Evolutionary conservation across 2,797 vertebrate species (phyloP).

Genomic region (Ficedula albicollis): DNA sequence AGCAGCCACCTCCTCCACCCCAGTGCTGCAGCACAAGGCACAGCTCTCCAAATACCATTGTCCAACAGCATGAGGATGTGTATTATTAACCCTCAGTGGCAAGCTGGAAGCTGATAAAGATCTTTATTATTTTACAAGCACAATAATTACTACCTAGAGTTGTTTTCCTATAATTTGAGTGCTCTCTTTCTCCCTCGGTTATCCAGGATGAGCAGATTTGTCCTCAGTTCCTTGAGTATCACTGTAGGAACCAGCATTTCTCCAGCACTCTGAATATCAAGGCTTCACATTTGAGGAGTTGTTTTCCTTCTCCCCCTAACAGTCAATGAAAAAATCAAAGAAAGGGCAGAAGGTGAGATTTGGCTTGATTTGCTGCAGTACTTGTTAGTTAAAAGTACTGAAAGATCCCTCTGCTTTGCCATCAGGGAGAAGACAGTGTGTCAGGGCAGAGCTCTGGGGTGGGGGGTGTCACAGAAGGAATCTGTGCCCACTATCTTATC

Average conservation of each 20-base stretch:
- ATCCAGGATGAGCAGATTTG: fast-evolving
- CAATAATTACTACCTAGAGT: neutral
- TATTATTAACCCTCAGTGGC: neutral
- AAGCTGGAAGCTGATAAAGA: neutral
- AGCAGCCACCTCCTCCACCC: neutral
- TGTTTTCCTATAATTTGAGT: neutral
- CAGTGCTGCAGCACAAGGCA: neutral
- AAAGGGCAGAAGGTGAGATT: neutral
- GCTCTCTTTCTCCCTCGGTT: neutral
- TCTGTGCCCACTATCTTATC: neutral
- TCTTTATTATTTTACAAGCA: neutral
- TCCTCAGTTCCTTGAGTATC: neutral
- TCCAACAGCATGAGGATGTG: neutral
- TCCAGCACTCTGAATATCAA: neutral
- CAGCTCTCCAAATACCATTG: neutral
- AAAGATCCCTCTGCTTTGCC: neutral
- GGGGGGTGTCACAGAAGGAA: neutral
- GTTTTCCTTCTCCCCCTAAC: neutral
- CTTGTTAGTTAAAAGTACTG: neutral
- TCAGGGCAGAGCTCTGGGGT: neutral
- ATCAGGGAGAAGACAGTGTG: fast-evolving
- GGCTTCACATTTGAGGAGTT: neutral
- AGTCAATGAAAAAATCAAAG: neutral
- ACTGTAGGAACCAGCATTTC: neutral
- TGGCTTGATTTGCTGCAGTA: neutral